phyloP scores from a whole-genome alignment of 2,888 invertebrate species.

The Scaptomyza parva region DNA sequence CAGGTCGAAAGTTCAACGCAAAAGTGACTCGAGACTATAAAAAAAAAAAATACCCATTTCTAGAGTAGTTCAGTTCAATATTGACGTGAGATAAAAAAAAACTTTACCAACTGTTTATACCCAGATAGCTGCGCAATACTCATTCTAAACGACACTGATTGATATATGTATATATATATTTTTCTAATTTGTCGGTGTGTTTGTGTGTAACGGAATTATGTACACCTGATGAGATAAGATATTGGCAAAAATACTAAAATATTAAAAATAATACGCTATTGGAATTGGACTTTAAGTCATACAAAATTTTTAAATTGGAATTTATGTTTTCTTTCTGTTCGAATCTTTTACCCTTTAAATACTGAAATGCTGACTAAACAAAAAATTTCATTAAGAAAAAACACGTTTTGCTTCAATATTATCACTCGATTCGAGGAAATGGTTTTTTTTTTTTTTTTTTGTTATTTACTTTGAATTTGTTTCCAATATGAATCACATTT shows the following conservation, averaged over 20 bases:
- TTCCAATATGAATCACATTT: conserved; percentile 52
- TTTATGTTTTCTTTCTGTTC: background rate
- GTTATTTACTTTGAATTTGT: conserved; percentile 26
- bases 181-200: background rate
- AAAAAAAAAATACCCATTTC: background rate
- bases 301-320: background rate
- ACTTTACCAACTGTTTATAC: background rate
- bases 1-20: background rate
- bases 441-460: conserved; percentile 25
- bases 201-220: conserved; percentile 7
- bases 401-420: conserved; percentile 47
- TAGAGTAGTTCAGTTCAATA: background rate
- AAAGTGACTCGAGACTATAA: background rate
- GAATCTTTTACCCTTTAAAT: background rate
- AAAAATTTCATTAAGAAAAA: background rate
- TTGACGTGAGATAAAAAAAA: conserved; percentile 3
- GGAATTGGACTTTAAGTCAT: conserved; percentile 15
- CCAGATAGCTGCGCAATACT: conserved; percentile 17
- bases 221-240: conserved; percentile 41
- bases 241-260: conserved; percentile 16
- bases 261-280: conserved; percentile 3
- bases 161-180: background rate
- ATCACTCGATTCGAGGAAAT: conserved; percentile 39
- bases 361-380: conserved; percentile 36
- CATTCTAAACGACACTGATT: background rate